phyloP scores from a whole-genome alignment of 2,888 invertebrate genomes.

The Automeris io region DNA sequence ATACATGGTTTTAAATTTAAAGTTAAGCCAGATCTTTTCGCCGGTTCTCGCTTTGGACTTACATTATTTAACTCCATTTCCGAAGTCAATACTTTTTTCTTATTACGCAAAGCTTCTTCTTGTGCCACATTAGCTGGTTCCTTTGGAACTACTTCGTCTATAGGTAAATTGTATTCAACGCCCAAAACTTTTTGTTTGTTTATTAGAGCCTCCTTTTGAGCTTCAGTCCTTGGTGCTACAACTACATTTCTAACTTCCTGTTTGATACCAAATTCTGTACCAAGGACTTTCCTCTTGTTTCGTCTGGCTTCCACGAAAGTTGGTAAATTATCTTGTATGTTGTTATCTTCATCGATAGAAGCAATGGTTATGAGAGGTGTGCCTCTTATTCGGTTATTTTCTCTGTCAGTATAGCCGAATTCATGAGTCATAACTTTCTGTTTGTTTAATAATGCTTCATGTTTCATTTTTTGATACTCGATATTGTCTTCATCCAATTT shows the following conservation, averaged over 20 bases:
- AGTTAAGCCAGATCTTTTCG: slow-evolving; percentile 47
- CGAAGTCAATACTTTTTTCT: slow-evolving; percentile 32
- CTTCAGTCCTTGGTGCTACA: slow-evolving; percentile 49
- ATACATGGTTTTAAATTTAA: slow-evolving; percentile 60
- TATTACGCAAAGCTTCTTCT: slow-evolving; percentile 57
- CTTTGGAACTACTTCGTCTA: slow-evolving; percentile 25
- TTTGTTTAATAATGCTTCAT: slow-evolving; percentile 65
- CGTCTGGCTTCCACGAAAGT: slow-evolving; percentile 48
- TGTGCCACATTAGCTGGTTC: slow-evolving; percentile 53
- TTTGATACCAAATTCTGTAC: slow-evolving; percentile 37
- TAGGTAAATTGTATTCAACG: slow-evolving; percentile 75
- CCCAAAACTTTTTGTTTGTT: slow-evolving; percentile 79
- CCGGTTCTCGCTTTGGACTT: slow-evolving; percentile 26
- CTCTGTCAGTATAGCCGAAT: slow-evolving; percentile 49
- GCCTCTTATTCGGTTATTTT: slow-evolving; percentile 41
- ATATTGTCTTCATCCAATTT: slow-evolving; percentile 47
- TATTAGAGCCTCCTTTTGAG: slow-evolving; percentile 76
- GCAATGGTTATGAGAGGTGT: slow-evolving; percentile 23
- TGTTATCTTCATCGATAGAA: slow-evolving; percentile 49
- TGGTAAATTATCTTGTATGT: slow-evolving; percentile 32
- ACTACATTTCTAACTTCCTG: slow-evolving; percentile 14
- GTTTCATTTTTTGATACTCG: slow-evolving; percentile 50
- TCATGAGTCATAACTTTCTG: slow-evolving; percentile 72
- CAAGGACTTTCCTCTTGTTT: slow-evolving; percentile 55
- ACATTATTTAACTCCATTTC: slow-evolving; percentile 32